Percentiles rank a stretch among this genome's conserved stretches.
Evolutionary conservation across 1,140 invertebrate species (phyloP).

Genomic region (Lepidurus arcticus): DNA sequence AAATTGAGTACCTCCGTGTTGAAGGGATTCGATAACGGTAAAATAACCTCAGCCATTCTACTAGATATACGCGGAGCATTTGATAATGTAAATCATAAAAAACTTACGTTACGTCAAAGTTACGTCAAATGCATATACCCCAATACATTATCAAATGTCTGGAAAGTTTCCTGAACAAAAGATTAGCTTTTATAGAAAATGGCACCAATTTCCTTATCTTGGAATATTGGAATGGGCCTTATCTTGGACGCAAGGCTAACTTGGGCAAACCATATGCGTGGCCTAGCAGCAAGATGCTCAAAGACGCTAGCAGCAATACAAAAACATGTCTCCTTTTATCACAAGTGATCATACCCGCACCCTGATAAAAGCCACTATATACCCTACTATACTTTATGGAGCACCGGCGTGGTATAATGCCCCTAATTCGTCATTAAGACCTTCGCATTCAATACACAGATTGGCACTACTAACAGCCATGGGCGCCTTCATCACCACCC

Average conservation of each 20-base stretch:
- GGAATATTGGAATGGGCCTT: too few relatives aligned
- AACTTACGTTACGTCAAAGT: too few relatives aligned
- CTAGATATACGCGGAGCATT: not conserved
- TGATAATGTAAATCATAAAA: not conserved
- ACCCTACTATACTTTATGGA: too few relatives aligned
- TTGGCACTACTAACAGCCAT: too few relatives aligned
- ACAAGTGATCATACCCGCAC: not conserved
- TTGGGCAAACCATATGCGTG: not conserved
- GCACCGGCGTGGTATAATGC: too few relatives aligned
- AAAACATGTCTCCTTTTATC: not conserved
- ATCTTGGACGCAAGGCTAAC: not conserved
- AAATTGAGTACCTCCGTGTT: too few relatives aligned
- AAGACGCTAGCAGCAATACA: not conserved
- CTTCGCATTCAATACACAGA: too few relatives aligned
- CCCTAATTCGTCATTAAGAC: too few relatives aligned
- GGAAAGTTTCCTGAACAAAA: not conserved
- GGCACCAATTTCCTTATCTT: too few relatives aligned
- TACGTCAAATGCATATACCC: not conserved
- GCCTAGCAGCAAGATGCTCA: not conserved
- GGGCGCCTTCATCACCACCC: too few relatives aligned
- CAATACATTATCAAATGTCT: not conserved
- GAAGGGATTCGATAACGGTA: too few relatives aligned
- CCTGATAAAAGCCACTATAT: not conserved
- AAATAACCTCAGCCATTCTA: not conserved
- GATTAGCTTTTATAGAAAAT: not conserved